Percentiles rank a stretch among this genome's conserved stretches.
Evolutionary conservation across 2,797 vertebrate genomes (phyloP).

Genomic region (Tenualosa thibaudeaui): DNA sequence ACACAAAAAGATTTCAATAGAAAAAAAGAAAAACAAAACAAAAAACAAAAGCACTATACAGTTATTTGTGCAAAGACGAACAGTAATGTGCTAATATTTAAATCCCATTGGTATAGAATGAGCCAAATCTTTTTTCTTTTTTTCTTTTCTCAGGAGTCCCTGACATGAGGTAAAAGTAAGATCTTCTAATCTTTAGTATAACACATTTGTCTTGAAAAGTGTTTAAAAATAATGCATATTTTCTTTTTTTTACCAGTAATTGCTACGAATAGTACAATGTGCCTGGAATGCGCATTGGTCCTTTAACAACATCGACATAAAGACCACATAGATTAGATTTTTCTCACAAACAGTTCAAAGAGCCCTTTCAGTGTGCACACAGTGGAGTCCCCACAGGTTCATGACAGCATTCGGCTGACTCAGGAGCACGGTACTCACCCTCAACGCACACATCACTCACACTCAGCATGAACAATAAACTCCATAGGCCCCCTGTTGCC

Average conservation of each 20-base stretch:
- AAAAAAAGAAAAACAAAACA: conserved; percentile 75
- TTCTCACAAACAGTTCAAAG: conserved; percentile 77
- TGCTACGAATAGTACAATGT: conserved; percentile 84
- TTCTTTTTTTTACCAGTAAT: conserved; percentile 78
- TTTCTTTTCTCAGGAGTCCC: conserved; percentile 75
- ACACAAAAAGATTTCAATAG: conserved; percentile 76
- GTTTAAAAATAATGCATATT: conserved; percentile 85
- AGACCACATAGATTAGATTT: conserved; percentile 57
- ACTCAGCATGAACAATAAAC: conserved; percentile 59
- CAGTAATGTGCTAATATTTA: conserved; percentile 83
- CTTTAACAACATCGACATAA: conserved; percentile 71
- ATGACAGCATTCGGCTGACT: conserved; percentile 76
- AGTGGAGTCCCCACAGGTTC: conserved; percentile 77
- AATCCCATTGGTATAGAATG: conserved; percentile 76
- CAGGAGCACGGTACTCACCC: conserved; percentile 67
- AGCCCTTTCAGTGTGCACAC: conserved; percentile 85
- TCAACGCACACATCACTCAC: conserved; percentile 61
- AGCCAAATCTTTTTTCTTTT: conserved; percentile 72
- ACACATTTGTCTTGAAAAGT: conserved; percentile 72
- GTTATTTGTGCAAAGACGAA: conserved; percentile 84
- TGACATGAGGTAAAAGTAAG: conserved; percentile 85
- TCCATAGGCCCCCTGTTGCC: conserved; percentile 42
- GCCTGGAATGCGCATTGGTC: conserved; percentile 78
- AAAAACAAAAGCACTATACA: conserved; percentile 74
- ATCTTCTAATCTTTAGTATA: conserved; percentile 76